phyloP scores from a whole-genome alignment of 2,113 vertebrate species.

The Chionis minor region DNA sequence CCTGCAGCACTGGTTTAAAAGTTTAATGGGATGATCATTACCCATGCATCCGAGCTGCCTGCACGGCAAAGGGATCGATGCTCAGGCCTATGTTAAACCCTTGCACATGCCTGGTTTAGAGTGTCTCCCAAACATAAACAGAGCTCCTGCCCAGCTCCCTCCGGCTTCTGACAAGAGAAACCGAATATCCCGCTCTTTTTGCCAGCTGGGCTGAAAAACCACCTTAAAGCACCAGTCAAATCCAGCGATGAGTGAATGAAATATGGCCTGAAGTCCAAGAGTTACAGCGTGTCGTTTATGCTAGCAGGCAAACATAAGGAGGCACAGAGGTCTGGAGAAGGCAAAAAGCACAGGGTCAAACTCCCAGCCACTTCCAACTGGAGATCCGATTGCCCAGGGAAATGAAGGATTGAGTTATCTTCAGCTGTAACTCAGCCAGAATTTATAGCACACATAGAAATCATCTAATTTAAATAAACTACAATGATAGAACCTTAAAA shows the following conservation, averaged over 20 bases:
- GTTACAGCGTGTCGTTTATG: background rate
- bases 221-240: background rate
- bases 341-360: background rate
- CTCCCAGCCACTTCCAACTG: background rate
- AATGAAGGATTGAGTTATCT: background rate
- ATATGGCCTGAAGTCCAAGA: background rate
- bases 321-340: background rate
- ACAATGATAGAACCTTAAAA: background rate
- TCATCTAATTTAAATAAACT: background rate
- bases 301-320: background rate
- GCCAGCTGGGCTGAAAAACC: background rate
- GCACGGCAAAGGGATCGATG: background rate
- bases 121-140: background rate
- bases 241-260: background rate
- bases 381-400: background rate
- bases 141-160: background rate
- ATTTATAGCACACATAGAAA: background rate
- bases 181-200: background rate
- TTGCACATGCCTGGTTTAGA: background rate
- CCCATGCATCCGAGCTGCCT: background rate
- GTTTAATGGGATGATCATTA: slow-evolving; percentile 55
- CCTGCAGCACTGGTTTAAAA: slow-evolving; percentile 48
- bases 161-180: background rate
- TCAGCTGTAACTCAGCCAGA: background rate
- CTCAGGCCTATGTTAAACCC: background rate